These are phyloP conservation scores for Aplocera efformata DNA, from an alignment of 2,888 invertebrate species.

Conservation along the genomic window DNA sequence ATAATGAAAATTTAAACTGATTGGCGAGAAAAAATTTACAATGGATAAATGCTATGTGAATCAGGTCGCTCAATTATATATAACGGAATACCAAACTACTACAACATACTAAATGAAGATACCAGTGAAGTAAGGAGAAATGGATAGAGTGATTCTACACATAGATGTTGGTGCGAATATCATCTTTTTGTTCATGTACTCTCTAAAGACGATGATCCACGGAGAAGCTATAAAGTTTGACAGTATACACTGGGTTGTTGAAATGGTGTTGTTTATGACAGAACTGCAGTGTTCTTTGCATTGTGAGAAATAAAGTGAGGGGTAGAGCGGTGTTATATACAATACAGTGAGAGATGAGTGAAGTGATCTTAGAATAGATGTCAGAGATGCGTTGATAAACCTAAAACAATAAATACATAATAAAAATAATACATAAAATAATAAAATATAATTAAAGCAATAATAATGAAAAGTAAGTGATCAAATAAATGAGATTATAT, in stretches of 20 bases:
- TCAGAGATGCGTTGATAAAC: conserved; percentile 71
- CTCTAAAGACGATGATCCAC: conserved; percentile 62
- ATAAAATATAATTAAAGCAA: conserved; percentile 3
- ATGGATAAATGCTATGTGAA: conserved; percentile 34
- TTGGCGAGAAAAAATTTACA: conserved; percentile 20
- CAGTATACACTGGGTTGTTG: conserved; percentile 42
- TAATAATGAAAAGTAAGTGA: conserved; percentile 8
- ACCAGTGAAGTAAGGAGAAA: conserved; percentile 70
- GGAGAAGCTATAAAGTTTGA: conserved; percentile 45
- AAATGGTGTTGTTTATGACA: conserved; percentile 41
- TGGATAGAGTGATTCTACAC: conserved; percentile 62
- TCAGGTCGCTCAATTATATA: conserved; percentile 21
- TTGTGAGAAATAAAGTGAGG: conserved; percentile 47
- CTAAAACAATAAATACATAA: conserved; percentile 70
- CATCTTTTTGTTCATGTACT: conserved; percentile 74
- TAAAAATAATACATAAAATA: conserved; percentile 26
- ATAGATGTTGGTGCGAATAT: conserved; percentile 69
- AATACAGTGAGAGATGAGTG: conserved; percentile 54
- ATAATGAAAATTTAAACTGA: conserved; percentile 48
- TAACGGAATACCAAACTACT: conserved; percentile 21
- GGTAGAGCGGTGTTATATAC: conserved; percentile 49
- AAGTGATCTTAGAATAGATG: conserved; percentile 51
- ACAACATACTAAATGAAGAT: conserved; percentile 54
- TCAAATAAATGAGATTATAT: conserved; percentile 18
- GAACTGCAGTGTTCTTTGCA: conserved; percentile 49